Conservation (phyloP, 92 coral and sea anemone genomes). For the Micromussa lordhowensis region DNA sequence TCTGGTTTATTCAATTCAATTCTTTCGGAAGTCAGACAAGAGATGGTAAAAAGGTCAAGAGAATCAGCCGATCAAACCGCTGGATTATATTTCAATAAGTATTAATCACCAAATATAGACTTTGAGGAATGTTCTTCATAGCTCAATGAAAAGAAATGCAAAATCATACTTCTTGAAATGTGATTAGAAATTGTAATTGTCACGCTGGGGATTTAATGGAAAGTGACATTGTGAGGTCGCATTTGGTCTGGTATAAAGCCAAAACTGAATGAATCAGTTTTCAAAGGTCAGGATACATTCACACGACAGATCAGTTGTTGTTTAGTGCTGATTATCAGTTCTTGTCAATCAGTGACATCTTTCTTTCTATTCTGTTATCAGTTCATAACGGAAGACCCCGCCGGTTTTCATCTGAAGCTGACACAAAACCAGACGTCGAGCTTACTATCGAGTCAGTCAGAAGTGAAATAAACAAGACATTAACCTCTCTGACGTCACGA, state of each 20-base stretch:
- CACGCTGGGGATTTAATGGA: not conserved
- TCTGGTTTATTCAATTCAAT: not conserved
- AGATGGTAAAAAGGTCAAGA: not conserved
- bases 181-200: not conserved
- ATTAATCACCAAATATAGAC: too few relatives aligned
- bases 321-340: too few relatives aligned
- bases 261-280: not conserved
- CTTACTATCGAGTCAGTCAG: too few relatives aligned
- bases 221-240: not conserved
- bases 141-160: not conserved
- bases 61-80: too few relatives aligned
- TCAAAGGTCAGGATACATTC: not conserved
- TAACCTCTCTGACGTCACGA: too few relatives aligned
- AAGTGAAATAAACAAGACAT: too few relatives aligned
- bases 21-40: not conserved
- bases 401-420: too few relatives aligned
- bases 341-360: not conserved
- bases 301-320: not conserved
- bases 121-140: too few relatives aligned
- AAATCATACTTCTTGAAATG: not conserved
- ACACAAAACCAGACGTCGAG: too few relatives aligned
- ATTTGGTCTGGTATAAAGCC: not conserved
- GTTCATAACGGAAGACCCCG: too few relatives aligned
- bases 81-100: too few relatives aligned
- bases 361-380: too few relatives aligned